These are phyloP conservation scores for Drosophila equinoxialis DNA, from an alignment of 1,140 invertebrate genomes.

Conservation along the genomic window DNA sequence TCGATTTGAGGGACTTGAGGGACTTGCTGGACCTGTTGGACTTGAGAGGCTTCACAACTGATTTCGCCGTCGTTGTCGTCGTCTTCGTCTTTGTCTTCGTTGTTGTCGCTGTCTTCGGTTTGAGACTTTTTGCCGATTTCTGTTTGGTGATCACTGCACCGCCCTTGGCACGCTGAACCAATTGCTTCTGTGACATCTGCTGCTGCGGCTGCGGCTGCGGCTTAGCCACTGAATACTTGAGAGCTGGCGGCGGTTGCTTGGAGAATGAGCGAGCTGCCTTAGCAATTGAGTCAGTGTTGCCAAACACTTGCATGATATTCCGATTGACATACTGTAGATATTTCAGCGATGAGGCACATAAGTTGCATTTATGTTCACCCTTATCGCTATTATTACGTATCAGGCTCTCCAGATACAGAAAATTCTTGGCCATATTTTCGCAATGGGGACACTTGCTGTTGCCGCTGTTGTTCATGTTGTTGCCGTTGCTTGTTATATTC, in stretches of 20 bases:
- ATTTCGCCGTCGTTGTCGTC: constrained; percentile 8
- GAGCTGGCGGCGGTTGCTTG: constrained; percentile 46
- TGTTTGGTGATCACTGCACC: constrained; percentile 30
- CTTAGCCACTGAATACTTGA: constrained; percentile 58
- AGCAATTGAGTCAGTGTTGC: constrained; percentile 64
- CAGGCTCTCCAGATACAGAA: constrained; percentile 76
- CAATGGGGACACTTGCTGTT: constrained; percentile 65
- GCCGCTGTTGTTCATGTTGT: constrained; percentile 16
- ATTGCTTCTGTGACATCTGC: constrained; percentile 4
- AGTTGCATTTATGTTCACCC: constrained; percentile 50
- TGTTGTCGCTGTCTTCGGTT: constrained; percentile 19
- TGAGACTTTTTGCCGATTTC: constrained; percentile 40
- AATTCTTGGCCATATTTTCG: constrained; percentile 80
- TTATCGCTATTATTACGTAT: constrained; percentile 67
- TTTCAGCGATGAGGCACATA: constrained; percentile 71
- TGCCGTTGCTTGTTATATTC: constrained; percentile 23
- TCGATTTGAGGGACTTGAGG: constrained; percentile 31
- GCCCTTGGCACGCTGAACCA: constrained; percentile 25
- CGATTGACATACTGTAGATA: constrained; percentile 75
- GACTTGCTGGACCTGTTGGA: constrained; percentile 47
- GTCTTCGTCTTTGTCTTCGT: not conserved
- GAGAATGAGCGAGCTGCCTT: constrained; percentile 64
- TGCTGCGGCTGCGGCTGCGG: not conserved
- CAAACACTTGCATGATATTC: constrained; percentile 73
- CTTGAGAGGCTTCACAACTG: constrained; percentile 21